phyloP scores from a whole-genome alignment of 1,140 invertebrate genomes.

The Drosophila bocqueti region DNA sequence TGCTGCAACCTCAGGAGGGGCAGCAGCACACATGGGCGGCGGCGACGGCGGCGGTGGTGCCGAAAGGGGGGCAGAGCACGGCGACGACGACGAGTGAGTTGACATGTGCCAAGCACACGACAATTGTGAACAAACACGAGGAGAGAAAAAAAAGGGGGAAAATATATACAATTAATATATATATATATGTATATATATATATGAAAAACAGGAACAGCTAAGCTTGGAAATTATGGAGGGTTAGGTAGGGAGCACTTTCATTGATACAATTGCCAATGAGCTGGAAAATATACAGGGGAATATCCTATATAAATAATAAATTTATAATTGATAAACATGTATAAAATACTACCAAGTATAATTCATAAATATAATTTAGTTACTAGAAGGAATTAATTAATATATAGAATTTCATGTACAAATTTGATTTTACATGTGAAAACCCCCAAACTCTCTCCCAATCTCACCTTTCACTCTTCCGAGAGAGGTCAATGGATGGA shows the following conservation, averaged over 20 bases:
- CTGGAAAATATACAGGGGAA: background rate
- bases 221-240: background rate
- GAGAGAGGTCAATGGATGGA: slow-evolving; percentile 8
- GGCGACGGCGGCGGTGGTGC: slow-evolving; percentile 6
- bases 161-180: background rate
- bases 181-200: background rate
- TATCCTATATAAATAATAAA: background rate
- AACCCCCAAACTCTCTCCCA: too few relatives aligned
- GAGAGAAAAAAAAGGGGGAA: background rate
- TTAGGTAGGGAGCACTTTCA: slow-evolving; percentile 1
- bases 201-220: slow-evolving; percentile 1
- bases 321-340: background rate
- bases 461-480: background rate
- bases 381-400: too few relatives aligned
- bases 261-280: slow-evolving; percentile 41
- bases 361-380: background rate
- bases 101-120: slow-evolving; percentile 76
- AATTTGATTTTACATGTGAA: background rate
- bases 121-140: slow-evolving; percentile 43
- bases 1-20: slow-evolving; percentile 60
- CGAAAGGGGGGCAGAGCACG: background rate
- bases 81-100: slow-evolving; percentile 51
- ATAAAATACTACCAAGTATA: background rate
- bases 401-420: too few relatives aligned
- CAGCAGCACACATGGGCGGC: slow-evolving; percentile 7